A percentile compares a stretch with the other conserved stretches of the same genome.
Conservation (phyloP, 1,140 invertebrate genomes). For the Anadara kagoshimensis region DNA sequence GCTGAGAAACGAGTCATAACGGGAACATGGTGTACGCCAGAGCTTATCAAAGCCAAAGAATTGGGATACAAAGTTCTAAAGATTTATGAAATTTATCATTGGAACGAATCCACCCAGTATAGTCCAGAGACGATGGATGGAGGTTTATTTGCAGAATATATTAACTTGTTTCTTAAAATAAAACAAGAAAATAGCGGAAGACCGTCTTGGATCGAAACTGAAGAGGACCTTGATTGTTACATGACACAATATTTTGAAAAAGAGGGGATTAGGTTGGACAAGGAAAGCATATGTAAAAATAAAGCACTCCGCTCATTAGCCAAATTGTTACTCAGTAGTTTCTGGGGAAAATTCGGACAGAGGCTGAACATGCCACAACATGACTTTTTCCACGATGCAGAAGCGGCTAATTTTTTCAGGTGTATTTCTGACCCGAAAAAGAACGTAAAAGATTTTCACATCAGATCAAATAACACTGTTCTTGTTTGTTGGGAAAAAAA, state of each 20-base stretch:
- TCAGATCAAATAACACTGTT: no score
- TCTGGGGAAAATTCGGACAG: no score
- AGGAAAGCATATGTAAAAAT: conserved; percentile 62
- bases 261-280: conserved; percentile 27
- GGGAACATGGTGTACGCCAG: conserved; percentile 34
- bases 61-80: conserved; percentile 66
- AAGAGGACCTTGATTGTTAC: conserved; percentile 5
- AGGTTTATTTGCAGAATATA: conserved; percentile 33
- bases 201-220: conserved; percentile 8
- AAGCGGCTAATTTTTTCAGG: no score
- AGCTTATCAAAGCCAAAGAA: conserved; percentile 56
- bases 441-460: no score
- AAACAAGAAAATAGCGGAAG: conserved; percentile 28
- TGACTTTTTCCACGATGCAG: no score
- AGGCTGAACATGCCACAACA: no score
- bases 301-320: no score
- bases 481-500: no score
- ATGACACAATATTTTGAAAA: conserved; percentile 3
- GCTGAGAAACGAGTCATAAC: conserved; percentile 10
- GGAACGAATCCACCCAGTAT: conserved; percentile 12
- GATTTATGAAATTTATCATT: conserved; percentile 68
- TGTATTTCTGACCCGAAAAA: no score
- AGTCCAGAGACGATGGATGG: background rate
- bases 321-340: no score
- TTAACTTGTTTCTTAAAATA: conserved; percentile 24